These are phyloP conservation scores for Centropus unirufus DNA, from an alignment of 2,113 vertebrate genomes.

Conservation along the genomic window DNA sequence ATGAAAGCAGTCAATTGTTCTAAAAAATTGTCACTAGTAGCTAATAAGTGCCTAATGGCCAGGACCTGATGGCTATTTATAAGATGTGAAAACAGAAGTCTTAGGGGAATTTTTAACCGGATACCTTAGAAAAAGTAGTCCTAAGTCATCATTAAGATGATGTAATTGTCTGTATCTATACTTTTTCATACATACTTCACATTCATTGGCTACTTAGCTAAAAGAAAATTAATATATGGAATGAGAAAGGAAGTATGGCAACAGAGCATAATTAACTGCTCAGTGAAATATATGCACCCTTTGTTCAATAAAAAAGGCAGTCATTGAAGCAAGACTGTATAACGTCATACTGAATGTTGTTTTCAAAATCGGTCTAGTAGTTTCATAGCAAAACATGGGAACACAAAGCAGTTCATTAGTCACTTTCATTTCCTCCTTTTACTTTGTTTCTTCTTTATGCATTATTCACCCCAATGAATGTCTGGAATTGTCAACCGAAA, in stretches of 20 bases:
- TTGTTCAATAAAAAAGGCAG: not conserved
- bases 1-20: not conserved
- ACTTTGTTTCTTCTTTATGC: not conserved
- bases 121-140: not conserved
- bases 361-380: not conserved
- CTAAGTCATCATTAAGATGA: not conserved
- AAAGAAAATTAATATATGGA: not conserved
- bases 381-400: not conserved
- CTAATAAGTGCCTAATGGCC: too few relatives aligned
- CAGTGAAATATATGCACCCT: not conserved
- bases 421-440: not conserved
- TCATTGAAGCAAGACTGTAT: not conserved
- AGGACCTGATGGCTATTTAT: not conserved
- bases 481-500: not conserved
- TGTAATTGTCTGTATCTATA: not conserved
- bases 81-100: not conserved
- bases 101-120: not conserved
- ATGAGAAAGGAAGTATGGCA: not conserved
- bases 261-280: not conserved
- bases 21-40: not conserved
- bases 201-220: not conserved
- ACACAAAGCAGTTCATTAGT: not conserved
- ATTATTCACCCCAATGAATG: not conserved
- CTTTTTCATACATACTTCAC: not conserved
- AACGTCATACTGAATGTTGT: not conserved